These are phyloP conservation scores for Mamestra brassicae DNA, from an alignment of 2,888 invertebrate species.

Conservation along the genomic window DNA sequence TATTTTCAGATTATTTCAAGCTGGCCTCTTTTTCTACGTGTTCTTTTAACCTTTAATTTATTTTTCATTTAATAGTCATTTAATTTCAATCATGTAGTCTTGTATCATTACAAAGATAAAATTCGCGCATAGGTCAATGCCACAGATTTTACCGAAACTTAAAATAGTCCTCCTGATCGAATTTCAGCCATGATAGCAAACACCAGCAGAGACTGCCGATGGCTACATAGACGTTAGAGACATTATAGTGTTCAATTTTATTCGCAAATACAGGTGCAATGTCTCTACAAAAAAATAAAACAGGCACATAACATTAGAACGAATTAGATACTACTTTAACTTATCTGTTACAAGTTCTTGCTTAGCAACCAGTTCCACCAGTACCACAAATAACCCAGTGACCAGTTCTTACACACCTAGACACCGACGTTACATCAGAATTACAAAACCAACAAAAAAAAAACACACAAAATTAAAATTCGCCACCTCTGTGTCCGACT, in stretches of 20 bases:
- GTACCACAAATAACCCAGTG: too few species aligned
- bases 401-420: not conserved
- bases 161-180: not conserved
- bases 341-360: too few species aligned
- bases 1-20: constrained; percentile 21
- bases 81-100: not conserved
- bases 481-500: constrained; percentile 65
- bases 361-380: too few species aligned
- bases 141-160: not conserved
- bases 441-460: not conserved
- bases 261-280: not conserved
- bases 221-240: not conserved
- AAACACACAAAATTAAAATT: not conserved
- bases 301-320: not conserved
- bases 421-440: not conserved
- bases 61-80: not conserved
- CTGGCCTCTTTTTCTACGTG: not conserved
- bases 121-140: not conserved
- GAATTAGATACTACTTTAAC: not conserved
- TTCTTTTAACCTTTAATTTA: constrained; percentile 12
- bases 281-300: not conserved
- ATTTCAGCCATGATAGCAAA: not conserved
- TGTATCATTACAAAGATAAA: not conserved
- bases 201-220: not conserved
- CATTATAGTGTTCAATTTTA: not conserved